Conservation (phyloP, 2,113 vertebrate species). For the Arvicanthis niloticus region DNA sequence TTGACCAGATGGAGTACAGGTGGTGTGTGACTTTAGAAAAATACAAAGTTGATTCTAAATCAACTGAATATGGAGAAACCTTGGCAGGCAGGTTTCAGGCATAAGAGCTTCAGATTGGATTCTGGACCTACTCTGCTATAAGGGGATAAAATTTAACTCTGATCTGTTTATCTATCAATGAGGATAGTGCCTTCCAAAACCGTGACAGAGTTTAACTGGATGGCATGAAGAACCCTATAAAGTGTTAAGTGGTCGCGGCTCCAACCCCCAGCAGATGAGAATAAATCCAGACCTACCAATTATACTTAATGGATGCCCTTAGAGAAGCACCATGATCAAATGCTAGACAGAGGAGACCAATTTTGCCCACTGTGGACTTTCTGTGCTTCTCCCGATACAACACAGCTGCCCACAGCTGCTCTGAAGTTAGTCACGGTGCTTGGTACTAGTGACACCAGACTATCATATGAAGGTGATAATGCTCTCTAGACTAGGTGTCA, state of each 20-base stretch:
- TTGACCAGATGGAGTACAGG: neutral
- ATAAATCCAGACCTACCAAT: neutral
- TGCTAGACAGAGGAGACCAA: no score
- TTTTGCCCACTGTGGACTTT: neutral
- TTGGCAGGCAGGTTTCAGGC: neutral
- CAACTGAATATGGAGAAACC: neutral
- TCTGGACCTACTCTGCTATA: neutral
- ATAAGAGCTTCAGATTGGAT: neutral
- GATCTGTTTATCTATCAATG: neutral
- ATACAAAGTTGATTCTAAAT: neutral
- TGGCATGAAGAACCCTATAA: neutral
- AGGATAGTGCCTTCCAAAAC: neutral
- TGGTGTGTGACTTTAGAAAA: neutral
- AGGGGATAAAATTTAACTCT: neutral
- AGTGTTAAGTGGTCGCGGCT: neutral
- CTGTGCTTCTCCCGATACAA: neutral
- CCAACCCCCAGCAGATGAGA: neutral
- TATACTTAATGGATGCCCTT: neutral
- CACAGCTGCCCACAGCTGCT: neutral
- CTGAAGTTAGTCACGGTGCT: fast-evolving
- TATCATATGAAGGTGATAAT: neutral
- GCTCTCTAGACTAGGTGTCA: neutral
- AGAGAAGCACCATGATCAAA: neutral
- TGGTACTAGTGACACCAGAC: neutral
- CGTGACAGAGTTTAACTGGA: neutral